A percentile compares a stretch with the other conserved stretches of the same genome.
Conservation (phyloP, 2,113 vertebrate species). For the Phyllopteryx taeniolatus region DNA sequence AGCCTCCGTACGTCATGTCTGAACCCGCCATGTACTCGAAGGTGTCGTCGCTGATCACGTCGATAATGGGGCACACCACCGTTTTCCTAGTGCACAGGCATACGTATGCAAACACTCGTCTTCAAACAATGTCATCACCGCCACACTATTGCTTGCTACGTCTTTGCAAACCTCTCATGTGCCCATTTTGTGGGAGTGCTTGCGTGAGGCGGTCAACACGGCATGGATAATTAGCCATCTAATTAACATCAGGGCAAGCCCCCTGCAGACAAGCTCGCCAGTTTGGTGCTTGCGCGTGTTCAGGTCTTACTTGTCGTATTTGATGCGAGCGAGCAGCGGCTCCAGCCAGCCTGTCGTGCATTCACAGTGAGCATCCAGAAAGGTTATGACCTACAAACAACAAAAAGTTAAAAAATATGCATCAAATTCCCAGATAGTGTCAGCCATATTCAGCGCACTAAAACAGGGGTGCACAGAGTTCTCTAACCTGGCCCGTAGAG, state of each 20-base stretch:
- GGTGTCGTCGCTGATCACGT: slow-evolving; percentile 97
- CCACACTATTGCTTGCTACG: slow-evolving; percentile 18
- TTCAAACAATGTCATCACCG: slow-evolving; percentile 5
- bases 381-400: slow-evolving; percentile 83
- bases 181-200: slow-evolving; percentile 19
- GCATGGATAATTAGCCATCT: slow-evolving; percentile 61
- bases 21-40: slow-evolving; percentile 99
- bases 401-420: slow-evolving; percentile 18
- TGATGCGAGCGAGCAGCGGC: slow-evolving; percentile 92
- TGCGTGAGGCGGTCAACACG: slow-evolving; percentile 32
- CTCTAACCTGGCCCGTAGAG: slow-evolving; percentile 87
- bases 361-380: slow-evolving; percentile 97
- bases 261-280: slow-evolving; percentile 38
- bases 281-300: slow-evolving; percentile 15
- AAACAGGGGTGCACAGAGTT: slow-evolving; percentile 3
- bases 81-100: slow-evolving; percentile 77
- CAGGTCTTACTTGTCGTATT: slow-evolving; percentile 86
- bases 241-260: slow-evolving; percentile 52
- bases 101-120: background rate
- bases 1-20: slow-evolving; percentile 98
- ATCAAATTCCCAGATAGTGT: background rate
- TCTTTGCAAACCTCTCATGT: background rate
- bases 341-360: slow-evolving; percentile 97
- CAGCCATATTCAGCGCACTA: slow-evolving; percentile 21
- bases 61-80: slow-evolving; percentile 97